phyloP scores from a whole-genome alignment of 1,140 invertebrate genomes.

The Platyura marginata region DNA sequence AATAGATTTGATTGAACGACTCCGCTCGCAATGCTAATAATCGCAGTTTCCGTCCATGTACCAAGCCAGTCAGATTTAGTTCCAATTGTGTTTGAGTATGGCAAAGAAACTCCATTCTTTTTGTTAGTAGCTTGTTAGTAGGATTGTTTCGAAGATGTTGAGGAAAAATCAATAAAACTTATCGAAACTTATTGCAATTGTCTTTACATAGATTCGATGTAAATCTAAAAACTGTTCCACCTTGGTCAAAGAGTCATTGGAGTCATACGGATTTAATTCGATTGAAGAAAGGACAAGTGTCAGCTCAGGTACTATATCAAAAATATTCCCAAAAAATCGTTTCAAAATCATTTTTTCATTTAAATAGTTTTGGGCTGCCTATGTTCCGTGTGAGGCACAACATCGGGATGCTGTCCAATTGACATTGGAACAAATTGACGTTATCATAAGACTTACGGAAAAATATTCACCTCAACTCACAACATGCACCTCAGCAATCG shows the following conservation, averaged over 20 bases:
- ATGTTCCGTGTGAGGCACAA: constrained; percentile 68
- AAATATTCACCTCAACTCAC: constrained; percentile 43
- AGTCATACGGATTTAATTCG: constrained; percentile 71
- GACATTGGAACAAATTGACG: constrained; percentile 65
- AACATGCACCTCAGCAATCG: constrained; percentile 46
- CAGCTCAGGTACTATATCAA: constrained; percentile 56
- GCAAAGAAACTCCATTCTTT: too few species aligned
- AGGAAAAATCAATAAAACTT: background rate
- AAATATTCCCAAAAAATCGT: background rate
- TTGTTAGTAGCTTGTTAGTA: too few species aligned
- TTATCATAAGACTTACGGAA: constrained; percentile 53
- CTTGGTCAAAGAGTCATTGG: constrained; percentile 56
- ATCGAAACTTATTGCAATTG: background rate
- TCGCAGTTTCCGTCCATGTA: too few species aligned
- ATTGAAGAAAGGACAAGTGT: constrained; percentile 56
- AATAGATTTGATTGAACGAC: too few species aligned
- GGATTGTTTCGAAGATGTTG: too few species aligned
- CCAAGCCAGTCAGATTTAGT: too few species aligned
- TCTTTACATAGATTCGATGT: constrained; percentile 31
- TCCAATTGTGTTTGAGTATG: too few species aligned
- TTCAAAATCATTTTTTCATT: background rate
- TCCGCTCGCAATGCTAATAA: too few species aligned
- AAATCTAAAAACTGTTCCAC: constrained; percentile 51
- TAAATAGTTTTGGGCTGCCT: constrained; percentile 74
- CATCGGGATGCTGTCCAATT: constrained; percentile 60